Evolutionary conservation across 1,140 invertebrate genomes (phyloP).

Genomic region (Hyposmocoma kahamanoa): DNA sequence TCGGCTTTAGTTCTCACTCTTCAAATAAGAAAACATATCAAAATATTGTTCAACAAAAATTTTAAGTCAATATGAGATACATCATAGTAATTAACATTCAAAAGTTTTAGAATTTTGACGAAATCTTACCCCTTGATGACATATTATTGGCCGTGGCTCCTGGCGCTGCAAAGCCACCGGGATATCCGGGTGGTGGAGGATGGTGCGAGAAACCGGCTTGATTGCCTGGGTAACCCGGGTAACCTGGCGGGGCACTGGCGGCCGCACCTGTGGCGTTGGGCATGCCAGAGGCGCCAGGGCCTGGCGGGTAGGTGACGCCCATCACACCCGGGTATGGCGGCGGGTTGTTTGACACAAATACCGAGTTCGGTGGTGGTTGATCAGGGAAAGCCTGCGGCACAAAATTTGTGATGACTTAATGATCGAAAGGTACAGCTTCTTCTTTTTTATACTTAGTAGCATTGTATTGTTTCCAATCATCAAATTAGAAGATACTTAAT

Average conservation of each 20-base stretch:
- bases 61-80: too few species aligned
- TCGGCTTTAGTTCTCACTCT: constrained; percentile 8
- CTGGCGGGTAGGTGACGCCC: constrained; percentile 47
- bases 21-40: neutral
- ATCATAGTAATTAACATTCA: too few species aligned
- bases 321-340: constrained; percentile 94
- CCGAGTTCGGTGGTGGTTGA: constrained; percentile 84
- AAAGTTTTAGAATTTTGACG: constrained; percentile 13
- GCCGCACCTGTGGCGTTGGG: constrained; percentile 11
- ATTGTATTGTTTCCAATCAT: too few species aligned
- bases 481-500: too few species aligned
- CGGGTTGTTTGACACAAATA: constrained; percentile 94
- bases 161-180: constrained; percentile 37
- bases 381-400: constrained; percentile 75
- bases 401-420: too few species aligned
- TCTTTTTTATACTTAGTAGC: too few species aligned
- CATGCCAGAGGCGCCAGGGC: constrained; percentile 13
- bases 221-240: constrained; percentile 30
- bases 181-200: constrained; percentile 20
- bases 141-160: constrained; percentile 33
- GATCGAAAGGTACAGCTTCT: too few species aligned
- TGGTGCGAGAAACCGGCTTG: constrained; percentile 25
- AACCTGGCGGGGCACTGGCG: constrained; percentile 22
- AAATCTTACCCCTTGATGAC: constrained; percentile 33
- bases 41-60: neutral